phyloP scores from a whole-genome alignment of 92 coral and sea anemone genomes.

The Plumapathes pennacea region DNA sequence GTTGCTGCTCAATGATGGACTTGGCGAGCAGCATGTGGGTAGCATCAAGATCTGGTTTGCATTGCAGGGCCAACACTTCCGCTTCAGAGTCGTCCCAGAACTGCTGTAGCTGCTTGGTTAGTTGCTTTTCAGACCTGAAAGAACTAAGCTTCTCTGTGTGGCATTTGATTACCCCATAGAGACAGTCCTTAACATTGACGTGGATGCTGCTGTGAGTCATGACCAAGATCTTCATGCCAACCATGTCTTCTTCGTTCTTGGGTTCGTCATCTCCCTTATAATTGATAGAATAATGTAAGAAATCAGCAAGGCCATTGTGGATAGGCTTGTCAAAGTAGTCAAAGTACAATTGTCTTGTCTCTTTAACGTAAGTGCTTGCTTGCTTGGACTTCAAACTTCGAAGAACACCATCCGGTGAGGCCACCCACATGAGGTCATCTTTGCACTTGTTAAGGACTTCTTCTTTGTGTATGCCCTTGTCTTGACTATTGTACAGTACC shows the following conservation, averaged over 20 bases:
- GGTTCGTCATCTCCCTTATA: not conserved
- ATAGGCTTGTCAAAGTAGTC: constrained; percentile 69
- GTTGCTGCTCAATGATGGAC: constrained; percentile 84
- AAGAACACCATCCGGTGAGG: constrained; percentile 90
- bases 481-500: constrained; percentile 66
- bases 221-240: constrained; percentile 65
- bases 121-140: constrained; percentile 89
- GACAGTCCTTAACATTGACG: constrained; percentile 63
- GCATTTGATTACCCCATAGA: constrained; percentile 50
- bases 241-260: constrained; percentile 6
- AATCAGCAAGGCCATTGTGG: constrained; percentile 68
- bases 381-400: constrained; percentile 61
- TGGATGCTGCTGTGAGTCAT: constrained; percentile 92
- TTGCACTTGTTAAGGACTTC: constrained; percentile 71
- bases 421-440: constrained; percentile 76
- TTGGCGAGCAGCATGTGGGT: constrained; percentile 86
- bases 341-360: constrained; percentile 44
- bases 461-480: constrained; percentile 11
- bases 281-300: constrained; percentile 31
- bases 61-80: constrained; percentile 76
- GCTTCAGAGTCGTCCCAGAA: constrained; percentile 72
- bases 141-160: constrained; percentile 88
- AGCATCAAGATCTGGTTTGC: constrained; percentile 92
- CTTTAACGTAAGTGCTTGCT: constrained; percentile 32
- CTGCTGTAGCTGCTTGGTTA: constrained; percentile 66